phyloP scores from a whole-genome alignment of 2,113 vertebrate genomes.

The Steatornis caripensis region DNA sequence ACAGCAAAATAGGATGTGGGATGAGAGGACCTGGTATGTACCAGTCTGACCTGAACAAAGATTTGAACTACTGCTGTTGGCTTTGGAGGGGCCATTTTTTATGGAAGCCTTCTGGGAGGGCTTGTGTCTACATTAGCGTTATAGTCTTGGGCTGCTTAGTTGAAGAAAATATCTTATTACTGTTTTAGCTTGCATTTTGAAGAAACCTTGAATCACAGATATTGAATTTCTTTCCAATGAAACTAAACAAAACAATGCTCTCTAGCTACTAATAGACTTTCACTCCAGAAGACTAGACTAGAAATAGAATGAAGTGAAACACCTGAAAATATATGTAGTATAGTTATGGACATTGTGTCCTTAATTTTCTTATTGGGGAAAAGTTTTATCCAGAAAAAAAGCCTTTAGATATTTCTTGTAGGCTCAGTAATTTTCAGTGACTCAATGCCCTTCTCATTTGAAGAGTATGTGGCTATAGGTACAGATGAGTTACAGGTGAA shows the following conservation, averaged over 20 bases:
- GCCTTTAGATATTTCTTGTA: not conserved
- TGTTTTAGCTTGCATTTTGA: not conserved
- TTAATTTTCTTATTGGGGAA: not conserved
- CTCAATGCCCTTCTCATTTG: not conserved
- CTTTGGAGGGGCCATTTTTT: not conserved
- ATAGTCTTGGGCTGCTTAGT: not conserved
- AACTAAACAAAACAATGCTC: not conserved
- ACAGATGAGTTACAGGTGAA: not conserved
- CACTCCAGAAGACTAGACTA: not conserved
- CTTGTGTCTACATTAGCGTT: not conserved
- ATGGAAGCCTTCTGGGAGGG: not conserved
- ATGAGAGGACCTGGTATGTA: not conserved
- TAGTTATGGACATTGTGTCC: not conserved
- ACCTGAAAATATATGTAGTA: not conserved
- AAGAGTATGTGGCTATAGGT: not conserved
- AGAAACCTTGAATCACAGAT: not conserved
- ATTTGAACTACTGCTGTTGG: not conserved
- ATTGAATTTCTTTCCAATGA: not conserved
- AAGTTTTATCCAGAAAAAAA: not conserved
- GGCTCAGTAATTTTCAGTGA: not conserved
- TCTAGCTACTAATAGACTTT: not conserved
- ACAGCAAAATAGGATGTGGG: not conserved
- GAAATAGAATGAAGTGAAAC: not conserved
- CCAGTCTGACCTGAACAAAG: not conserved
- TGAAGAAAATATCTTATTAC: not conserved